phyloP scores from a whole-genome alignment of 1,140 invertebrate genomes.

The Drosophila novamexicana region DNA sequence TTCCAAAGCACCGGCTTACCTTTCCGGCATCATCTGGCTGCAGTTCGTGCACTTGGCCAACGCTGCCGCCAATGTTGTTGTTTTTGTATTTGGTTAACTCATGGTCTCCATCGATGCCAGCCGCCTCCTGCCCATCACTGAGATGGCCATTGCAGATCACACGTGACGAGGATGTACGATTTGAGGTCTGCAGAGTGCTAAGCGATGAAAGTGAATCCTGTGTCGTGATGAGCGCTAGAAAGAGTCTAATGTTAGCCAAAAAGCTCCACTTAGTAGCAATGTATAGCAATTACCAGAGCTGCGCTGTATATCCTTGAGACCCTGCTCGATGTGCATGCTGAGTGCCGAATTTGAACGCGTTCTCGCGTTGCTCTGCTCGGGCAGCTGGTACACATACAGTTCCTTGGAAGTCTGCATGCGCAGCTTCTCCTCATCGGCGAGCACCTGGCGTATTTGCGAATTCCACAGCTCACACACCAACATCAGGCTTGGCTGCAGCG shows the following conservation, averaged over 20 bases:
- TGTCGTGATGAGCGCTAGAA: slow-evolving; percentile 58
- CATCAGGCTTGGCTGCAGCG: slow-evolving; percentile 87
- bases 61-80: slow-evolving; percentile 41
- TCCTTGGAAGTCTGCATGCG: slow-evolving; percentile 73
- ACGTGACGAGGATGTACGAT: slow-evolving; percentile 52
- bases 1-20: slow-evolving; percentile 88
- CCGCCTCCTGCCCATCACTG: slow-evolving; percentile 42
- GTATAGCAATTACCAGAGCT: slow-evolving; percentile 60
- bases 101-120: slow-evolving; percentile 44
- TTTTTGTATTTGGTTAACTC: slow-evolving; percentile 48
- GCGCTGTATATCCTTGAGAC: slow-evolving; percentile 81
- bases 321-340: slow-evolving; percentile 80
- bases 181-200: slow-evolving; percentile 65
- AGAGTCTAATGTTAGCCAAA: not conserved
- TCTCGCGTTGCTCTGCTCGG: slow-evolving; percentile 61
- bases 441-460: slow-evolving; percentile 87
- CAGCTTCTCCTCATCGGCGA: slow-evolving; percentile 84
- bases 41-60: slow-evolving; percentile 65
- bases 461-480: slow-evolving; percentile 89
- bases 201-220: slow-evolving; percentile 71
- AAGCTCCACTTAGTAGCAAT: not conserved
- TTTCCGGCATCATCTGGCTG: slow-evolving; percentile 85
- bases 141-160: slow-evolving; percentile 64
- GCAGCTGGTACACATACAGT: slow-evolving; percentile 83
- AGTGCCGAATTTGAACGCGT: slow-evolving; percentile 73